Evolutionary conservation across 2,113 vertebrate species (phyloP), one percentile per base, ranked within the genome.

Genomic region (Cacatua alba): DNA sequence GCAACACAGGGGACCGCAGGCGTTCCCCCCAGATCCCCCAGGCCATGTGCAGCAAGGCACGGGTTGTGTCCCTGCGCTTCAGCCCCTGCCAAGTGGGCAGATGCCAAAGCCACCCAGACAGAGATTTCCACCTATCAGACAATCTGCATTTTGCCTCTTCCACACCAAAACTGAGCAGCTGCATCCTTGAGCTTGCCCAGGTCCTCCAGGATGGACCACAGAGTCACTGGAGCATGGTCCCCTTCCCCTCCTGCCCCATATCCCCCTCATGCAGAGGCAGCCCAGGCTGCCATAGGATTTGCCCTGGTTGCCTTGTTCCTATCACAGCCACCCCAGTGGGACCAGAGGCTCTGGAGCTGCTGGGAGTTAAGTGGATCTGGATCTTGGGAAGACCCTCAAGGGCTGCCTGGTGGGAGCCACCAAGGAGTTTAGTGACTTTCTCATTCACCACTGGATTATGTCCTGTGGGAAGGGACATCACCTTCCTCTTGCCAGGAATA

Each of bases 1-100:
- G 28, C 62, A 79, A 35, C 67, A n/a, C 0, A 2, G n/a, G 1
- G 12, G 14, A 26, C 67, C 10, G 3, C 0, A 9, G 13, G 23
- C 3, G 1, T 5, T 51, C 16, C 59, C 44, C 75, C 39, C 19
- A 79, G 0, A 31, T 72, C 44, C 48, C 71, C 41, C 75, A 51
- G 57, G 65, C 52, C 7, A 1, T 19, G 26, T 46, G 65, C 10
- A 0, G 4, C 64, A 51, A 70, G 48, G 52, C 18, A 12, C 68
- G 53, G 57, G n/a, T 35, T 92, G 60, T 55, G 64, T 23, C 77
- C 69, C 48, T 39, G 72, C 0, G 0, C n/a, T 81, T 62, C 25
- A 1, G 18, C 60, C 74, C 55, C 68, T 81, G 64, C 41, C 53
- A 46, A 35, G 49, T 29, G 41, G 44, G 59, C 17, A 78, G 55